Percentiles rank a stretch among this genome's conserved stretches.
phyloP scores from a whole-genome alignment of 1,140 invertebrate genomes.

The Cydia strobilella region DNA sequence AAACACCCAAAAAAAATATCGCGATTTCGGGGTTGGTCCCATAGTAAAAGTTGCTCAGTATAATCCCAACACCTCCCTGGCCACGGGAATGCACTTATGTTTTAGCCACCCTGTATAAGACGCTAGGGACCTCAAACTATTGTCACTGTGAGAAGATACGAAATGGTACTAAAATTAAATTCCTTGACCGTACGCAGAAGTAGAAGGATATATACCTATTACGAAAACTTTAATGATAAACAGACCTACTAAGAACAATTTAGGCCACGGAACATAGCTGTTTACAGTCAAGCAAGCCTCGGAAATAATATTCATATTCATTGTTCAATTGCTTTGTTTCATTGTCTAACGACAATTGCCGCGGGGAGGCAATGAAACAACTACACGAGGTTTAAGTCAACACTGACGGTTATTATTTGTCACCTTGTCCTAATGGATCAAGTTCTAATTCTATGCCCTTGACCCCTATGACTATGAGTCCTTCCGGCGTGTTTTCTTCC shows the following conservation, averaged over 20 bases:
- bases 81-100: too few relatives aligned
- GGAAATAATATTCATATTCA: slow-evolving; percentile 17
- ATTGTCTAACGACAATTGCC: slow-evolving; percentile 19
- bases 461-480: too few relatives aligned
- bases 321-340: slow-evolving; percentile 31
- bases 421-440: background rate
- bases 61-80: too few relatives aligned
- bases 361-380: background rate
- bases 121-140: too few relatives aligned
- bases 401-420: background rate
- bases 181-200: background rate
- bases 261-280: background rate
- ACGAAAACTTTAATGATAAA: background rate
- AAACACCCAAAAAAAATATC: too few relatives aligned
- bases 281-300: slow-evolving; percentile 5
- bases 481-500: background rate
- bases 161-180: too few relatives aligned
- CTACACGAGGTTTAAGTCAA: background rate
- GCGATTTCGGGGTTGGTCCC: too few relatives aligned
- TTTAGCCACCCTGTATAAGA: too few relatives aligned
- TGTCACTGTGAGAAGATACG: too few relatives aligned
- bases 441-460: background rate
- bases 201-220: background rate
- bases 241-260: background rate
- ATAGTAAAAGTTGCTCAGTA: too few relatives aligned